These are phyloP conservation scores for Zenarchopterus dispar DNA, from an alignment of 2,797 vertebrate genomes.

Conservation along the genomic window DNA sequence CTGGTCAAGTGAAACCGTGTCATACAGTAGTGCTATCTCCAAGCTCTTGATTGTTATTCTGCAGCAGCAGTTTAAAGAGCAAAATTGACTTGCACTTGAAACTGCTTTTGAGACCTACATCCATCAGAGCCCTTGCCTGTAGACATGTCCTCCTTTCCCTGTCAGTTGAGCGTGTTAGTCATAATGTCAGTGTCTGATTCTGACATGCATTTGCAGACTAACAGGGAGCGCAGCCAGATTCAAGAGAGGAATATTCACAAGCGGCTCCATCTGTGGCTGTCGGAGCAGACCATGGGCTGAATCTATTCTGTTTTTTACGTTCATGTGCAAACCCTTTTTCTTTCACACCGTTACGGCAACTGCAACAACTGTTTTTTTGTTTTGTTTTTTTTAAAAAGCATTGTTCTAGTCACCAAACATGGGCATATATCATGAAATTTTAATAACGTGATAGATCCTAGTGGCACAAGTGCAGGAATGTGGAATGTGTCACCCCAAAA, in stretches of 20 bases:
- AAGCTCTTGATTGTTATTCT: not conserved
- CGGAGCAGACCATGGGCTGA: conserved; percentile 17
- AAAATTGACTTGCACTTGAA: conserved; percentile 1
- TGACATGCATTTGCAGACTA: conserved; percentile 37
- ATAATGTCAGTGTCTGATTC: conserved; percentile 18
- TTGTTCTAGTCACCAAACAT: not conserved
- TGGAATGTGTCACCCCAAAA: not conserved
- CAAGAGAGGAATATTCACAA: conserved; percentile 12
- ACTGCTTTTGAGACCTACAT: conserved; percentile 33
- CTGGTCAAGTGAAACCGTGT: not conserved
- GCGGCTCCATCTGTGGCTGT: conserved; percentile 24
- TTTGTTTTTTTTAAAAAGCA: not conserved
- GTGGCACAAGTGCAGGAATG: not conserved
- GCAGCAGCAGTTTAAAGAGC: not conserved
- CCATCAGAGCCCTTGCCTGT: conserved; percentile 1
- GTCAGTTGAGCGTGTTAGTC: conserved; percentile 27
- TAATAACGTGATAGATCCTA: not conserved
- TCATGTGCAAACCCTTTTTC: not conserved
- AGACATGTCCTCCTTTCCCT: conserved; percentile 18
- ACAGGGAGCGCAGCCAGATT: conserved; percentile 25
- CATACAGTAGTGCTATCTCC: not conserved
- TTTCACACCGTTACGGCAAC: not conserved
- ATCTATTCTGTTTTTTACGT: not conserved
- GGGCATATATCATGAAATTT: conserved; percentile 1
- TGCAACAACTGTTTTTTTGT: conserved; percentile 3